Percentiles rank a stretch among this genome's conserved stretches.
phyloP scores from a whole-genome alignment of 2,797 vertebrate species.

The Enteromius treurensis region DNA sequence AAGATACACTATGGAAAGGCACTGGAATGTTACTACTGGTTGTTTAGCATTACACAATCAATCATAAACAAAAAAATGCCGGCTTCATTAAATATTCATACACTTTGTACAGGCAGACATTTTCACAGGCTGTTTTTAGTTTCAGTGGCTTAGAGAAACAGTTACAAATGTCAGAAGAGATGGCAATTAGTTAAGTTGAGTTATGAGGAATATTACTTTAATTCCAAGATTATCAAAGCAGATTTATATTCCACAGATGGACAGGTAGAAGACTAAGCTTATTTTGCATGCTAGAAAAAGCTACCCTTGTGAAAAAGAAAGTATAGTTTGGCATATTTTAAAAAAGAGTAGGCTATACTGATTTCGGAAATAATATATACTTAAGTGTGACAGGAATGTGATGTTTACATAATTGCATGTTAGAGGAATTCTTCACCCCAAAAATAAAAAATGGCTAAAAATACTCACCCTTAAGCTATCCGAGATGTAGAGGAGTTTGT shows the following conservation, averaged over 20 bases:
- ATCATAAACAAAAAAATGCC: slow-evolving; percentile 2
- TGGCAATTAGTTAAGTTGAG: not conserved
- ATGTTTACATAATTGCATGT: not conserved
- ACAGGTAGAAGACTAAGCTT: not conserved
- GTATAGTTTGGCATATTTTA: not conserved
- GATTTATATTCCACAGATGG: not conserved
- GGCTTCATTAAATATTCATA: slow-evolving; percentile 15
- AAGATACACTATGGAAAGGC: rapidly evolving
- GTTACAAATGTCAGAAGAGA: slow-evolving; percentile 4
- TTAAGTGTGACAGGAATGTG: not conserved
- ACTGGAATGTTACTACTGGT: not conserved
- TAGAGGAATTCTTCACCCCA: not conserved
- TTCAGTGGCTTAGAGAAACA: slow-evolving; percentile 6
- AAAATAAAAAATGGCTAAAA: not conserved
- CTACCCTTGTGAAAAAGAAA: not conserved
- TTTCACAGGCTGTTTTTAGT: slow-evolving; percentile 16
- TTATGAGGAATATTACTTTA: slow-evolving; percentile 6
- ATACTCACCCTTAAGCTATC: not conserved
- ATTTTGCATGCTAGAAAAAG: not conserved
- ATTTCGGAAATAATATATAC: not conserved
- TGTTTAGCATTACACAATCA: slow-evolving; percentile 9
- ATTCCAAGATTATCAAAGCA: not conserved
- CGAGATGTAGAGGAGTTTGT: not conserved
- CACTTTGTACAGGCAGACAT: not conserved
- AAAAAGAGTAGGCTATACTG: not conserved